Conservation (phyloP, 2,113 vertebrate species). For the Lophius piscatorius region DNA sequence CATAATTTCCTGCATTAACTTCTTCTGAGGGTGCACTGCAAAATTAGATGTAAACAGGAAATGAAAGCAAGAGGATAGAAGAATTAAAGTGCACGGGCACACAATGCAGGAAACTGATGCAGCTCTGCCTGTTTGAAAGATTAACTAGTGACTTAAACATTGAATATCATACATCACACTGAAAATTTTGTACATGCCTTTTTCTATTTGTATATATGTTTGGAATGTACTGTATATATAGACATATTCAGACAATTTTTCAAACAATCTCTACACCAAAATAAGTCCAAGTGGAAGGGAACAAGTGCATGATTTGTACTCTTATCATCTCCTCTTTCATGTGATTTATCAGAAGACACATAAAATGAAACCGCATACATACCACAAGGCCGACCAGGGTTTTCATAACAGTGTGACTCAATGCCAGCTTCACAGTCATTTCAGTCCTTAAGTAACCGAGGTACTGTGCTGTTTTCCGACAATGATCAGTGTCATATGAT, state of each 20-base stretch:
- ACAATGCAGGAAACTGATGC: conserved; percentile 21
- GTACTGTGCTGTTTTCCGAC: background rate
- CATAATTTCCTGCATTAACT: conserved; percentile 12
- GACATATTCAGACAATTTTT: too few relatives aligned
- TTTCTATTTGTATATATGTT: background rate
- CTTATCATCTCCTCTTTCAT: conserved; percentile 39
- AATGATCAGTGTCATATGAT: background rate
- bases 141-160: background rate
- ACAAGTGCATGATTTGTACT: conserved; percentile 29
- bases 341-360: conserved; percentile 51
- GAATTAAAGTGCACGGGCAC: conserved; percentile 14
- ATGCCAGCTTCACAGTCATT: conserved; percentile 25
- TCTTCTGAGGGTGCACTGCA: conserved; percentile 9
- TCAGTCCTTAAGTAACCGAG: conserved; percentile 16
- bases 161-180: background rate
- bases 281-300: conserved; percentile 1
- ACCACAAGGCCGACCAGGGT: conserved; percentile 26
- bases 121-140: background rate
- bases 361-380: conserved; percentile 36
- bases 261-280: conserved; percentile 3
- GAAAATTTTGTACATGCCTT: background rate
- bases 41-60: conserved; percentile 61
- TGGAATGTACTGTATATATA: too few relatives aligned
- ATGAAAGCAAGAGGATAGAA: conserved; percentile 41
- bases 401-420: conserved; percentile 23